phyloP scores from a whole-genome alignment of 2,113 vertebrate genomes.

The Oncorhynchus kisutch region DNA sequence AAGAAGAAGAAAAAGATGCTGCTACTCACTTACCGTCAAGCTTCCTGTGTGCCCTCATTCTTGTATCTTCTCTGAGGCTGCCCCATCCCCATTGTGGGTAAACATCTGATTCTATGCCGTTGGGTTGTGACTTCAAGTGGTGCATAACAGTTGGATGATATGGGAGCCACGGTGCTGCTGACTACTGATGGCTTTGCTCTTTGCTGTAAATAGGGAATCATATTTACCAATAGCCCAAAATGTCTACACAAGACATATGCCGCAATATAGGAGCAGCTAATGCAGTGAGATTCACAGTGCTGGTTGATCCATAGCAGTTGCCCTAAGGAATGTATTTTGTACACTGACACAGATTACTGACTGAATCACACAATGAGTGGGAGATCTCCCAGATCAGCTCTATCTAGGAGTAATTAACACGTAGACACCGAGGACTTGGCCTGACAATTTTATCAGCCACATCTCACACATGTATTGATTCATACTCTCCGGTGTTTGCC shows the following conservation, averaged over 20 bases:
- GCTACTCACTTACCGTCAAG: constrained; percentile 17
- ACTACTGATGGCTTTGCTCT: background rate
- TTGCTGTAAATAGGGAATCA: background rate
- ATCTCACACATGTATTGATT: constrained; percentile 38
- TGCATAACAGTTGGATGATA: background rate
- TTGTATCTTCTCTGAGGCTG: constrained; percentile 18
- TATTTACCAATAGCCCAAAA: background rate
- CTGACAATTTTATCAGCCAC: constrained; percentile 24
- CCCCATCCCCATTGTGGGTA: background rate
- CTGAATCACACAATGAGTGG: constrained; percentile 3
- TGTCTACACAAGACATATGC: background rate
- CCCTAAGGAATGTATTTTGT: background rate
- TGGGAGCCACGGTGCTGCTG: background rate
- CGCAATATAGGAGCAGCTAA: background rate
- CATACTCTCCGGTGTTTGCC: constrained; percentile 21
- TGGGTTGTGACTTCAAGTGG: background rate
- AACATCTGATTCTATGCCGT: constrained; percentile 15
- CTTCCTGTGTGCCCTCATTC: constrained; percentile 17
- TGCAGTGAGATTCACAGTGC: background rate
- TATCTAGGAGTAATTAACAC: constrained; percentile 39
- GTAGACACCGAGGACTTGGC: constrained; percentile 2
- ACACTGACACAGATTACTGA: background rate
- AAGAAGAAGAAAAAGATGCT: background rate
- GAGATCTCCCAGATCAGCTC: constrained; percentile 30
- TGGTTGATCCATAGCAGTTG: background rate